Evolutionary conservation across 2,113 vertebrate genomes (phyloP).

Genomic region (Ammodramus savannarum): DNA sequence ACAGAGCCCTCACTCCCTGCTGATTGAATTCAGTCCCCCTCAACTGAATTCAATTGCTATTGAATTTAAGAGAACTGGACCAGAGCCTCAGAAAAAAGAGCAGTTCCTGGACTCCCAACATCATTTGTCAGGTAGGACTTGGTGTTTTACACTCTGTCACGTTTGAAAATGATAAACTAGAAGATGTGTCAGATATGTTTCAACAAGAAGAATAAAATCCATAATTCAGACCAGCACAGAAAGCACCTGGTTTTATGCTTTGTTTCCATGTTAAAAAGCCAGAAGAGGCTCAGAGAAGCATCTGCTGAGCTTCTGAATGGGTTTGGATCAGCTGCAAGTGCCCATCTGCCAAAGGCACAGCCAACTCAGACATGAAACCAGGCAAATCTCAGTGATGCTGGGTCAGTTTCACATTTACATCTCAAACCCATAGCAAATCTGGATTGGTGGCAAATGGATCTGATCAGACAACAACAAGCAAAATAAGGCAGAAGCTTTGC

Average conservation of each 20-base stretch:
- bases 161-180: neutral
- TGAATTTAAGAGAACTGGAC: neutral
- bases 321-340: neutral
- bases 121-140: neutral
- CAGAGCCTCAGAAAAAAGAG: neutral
- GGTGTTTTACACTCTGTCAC: neutral
- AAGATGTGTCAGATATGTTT: neutral
- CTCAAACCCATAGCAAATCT: neutral
- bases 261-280: neutral
- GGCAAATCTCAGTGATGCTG: neutral
- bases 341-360: neutral
- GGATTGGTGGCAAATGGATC: neutral
- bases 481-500: neutral
- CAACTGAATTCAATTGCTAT: neutral
- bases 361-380: neutral
- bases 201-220: neutral
- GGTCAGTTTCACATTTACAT: neutral
- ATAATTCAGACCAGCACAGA: neutral
- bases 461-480: neutral
- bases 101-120: neutral
- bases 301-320: constrained; percentile 19
- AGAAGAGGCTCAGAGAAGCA: neutral
- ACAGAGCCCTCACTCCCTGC: neutral
- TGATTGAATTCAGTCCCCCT: neutral
- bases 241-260: neutral